Percentiles rank a stretch among this genome's conserved stretches.
phyloP scores from a whole-genome alignment of 2,113 vertebrate genomes.

The Dicerorhinus sumatrensis region DNA sequence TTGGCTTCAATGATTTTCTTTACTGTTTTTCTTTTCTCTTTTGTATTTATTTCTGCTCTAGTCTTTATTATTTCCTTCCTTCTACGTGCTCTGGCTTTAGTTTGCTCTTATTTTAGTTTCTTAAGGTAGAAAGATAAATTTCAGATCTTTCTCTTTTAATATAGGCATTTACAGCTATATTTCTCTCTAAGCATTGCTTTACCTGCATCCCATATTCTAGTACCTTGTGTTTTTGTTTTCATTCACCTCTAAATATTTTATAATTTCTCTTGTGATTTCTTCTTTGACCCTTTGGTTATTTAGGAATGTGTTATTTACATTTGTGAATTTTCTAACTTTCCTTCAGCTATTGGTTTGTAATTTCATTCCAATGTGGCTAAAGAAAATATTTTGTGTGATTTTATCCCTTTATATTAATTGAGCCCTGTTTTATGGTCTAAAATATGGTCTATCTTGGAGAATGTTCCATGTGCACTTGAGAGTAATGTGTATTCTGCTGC shows the following conservation, averaged over 20 bases:
- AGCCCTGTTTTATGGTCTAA: neutral
- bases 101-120: neutral
- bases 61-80: neutral
- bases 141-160: neutral
- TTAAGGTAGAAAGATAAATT: neutral
- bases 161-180: neutral
- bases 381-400: neutral
- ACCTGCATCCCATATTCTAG: neutral
- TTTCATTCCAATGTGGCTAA: neutral
- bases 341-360: slow-evolving; percentile 6
- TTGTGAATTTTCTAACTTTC: neutral
- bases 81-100: neutral
- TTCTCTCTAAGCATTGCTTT: neutral
- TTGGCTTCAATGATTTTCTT: neutral
- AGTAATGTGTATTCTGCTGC: neutral
- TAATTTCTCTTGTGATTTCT: neutral
- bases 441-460: neutral
- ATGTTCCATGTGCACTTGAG: neutral
- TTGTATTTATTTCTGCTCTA: neutral
- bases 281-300: neutral
- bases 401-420: neutral
- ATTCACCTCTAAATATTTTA: neutral
- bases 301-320: neutral
- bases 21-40: neutral
- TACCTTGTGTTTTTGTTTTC: neutral